Evolutionary conservation across 2,888 invertebrate species (phyloP), one percentile per base, ranked within the genome.

Genomic region (Drosophila algonquin): DNA sequence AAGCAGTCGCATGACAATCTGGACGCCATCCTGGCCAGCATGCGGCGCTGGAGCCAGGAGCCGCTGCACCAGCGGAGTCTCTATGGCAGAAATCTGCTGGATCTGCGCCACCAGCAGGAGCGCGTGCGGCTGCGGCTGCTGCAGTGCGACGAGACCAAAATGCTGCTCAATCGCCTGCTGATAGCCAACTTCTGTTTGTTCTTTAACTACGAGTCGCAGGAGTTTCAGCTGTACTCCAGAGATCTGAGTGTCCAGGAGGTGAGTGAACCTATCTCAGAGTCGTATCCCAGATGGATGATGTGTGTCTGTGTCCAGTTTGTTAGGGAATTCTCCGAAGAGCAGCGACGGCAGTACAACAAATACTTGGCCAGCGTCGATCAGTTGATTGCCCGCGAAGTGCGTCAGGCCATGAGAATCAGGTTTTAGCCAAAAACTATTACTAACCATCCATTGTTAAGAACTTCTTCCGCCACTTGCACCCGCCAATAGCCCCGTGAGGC

Each of bases 31-130:
- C 87, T 94, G 8, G 85, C 91, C 3, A 93, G 93, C 69, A 94
- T 96, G 48, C 93, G 94, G 0, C 93, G 93, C 0, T 98, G 98
- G 97, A 95, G 95, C 10, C 93, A 94, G 72, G 91, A 93, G 51
- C 96, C 98, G 0, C 92, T 98, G 46, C 96, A 96, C 90, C 95
- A 95, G 88, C 93, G 98, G n/a, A 96, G 95, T 86, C 76, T 83
- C 3, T 91, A 88, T 40, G 90, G 90, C 0, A 88, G 89, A 35
- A 90, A 90, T 73, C 68, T 90, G 18, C 74, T 92, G 21, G 91
- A 92, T 51, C 70, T 91, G 62, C 82, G 82, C 6, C 84, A 91
- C 44, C 91, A 91, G 61, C 82, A 88, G 60, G 89, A 89, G n/a
- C 88, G 89, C 6, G 73, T 91, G 24, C 82, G 87, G 1, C 73